Conservation (phyloP, 2,888 invertebrate genomes). For the Papilio gigon region DNA sequence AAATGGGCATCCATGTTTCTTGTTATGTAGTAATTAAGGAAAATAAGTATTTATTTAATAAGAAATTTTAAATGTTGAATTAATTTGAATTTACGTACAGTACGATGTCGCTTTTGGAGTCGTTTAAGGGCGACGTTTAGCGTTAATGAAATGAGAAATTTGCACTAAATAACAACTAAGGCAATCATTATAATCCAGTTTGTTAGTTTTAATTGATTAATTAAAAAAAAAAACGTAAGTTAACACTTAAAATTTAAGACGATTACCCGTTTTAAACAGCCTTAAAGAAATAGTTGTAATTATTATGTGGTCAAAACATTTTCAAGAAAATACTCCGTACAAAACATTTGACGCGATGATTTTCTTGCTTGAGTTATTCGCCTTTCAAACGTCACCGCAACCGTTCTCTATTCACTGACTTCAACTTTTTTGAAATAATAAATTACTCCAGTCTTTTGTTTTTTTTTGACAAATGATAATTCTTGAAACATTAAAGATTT, state of each 20-base stretch:
- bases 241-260: no score
- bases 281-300: background rate
- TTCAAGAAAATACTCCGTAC: background rate
- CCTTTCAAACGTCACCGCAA: slow-evolving; percentile 50
- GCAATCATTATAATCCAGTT: no score
- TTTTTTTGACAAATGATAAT: slow-evolving; percentile 8
- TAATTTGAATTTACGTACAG: no score
- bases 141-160: no score
- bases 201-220: no score
- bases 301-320: background rate
- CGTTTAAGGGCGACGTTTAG: no score
- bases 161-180: no score
- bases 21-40: background rate
- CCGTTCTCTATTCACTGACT: slow-evolving; percentile 46
- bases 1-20: background rate
- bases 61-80: no score
- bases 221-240: no score
- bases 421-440: slow-evolving; percentile 23
- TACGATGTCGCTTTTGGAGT: no score
- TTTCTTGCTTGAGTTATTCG: slow-evolving; percentile 28
- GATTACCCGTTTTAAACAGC: background rate
- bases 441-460: slow-evolving; percentile 28
- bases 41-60: no score
- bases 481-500: slow-evolving; percentile 1
- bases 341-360: slow-evolving; percentile 22